These are phyloP conservation scores for Diachasma alloeum DNA, from an alignment of 1,140 invertebrate species.

Conservation along the genomic window DNA sequence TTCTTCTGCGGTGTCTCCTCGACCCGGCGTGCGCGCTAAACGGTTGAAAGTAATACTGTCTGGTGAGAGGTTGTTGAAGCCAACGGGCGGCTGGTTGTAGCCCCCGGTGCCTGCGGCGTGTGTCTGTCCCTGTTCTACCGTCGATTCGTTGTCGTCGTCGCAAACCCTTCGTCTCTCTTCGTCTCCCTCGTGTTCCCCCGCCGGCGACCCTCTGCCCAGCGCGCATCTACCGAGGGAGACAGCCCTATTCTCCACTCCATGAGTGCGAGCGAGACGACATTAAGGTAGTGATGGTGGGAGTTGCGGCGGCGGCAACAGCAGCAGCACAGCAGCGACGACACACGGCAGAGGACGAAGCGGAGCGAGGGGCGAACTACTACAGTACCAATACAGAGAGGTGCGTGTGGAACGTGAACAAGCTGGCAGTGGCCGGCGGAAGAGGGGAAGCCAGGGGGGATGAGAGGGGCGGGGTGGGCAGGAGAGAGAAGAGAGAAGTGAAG, in stretches of 20 bases:
- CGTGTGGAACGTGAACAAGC: slow-evolving; percentile 16
- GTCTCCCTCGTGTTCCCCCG: not conserved
- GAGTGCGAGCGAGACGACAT: no score
- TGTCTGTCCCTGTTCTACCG: slow-evolving; percentile 40
- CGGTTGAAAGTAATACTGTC: slow-evolving; percentile 60
- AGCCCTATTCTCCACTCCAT: not conserved
- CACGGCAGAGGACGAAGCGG: slow-evolving; percentile 1
- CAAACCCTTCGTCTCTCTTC: slow-evolving; percentile 1
- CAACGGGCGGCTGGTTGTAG: slow-evolving; percentile 39
- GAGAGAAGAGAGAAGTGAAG: not conserved
- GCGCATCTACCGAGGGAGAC: not conserved
- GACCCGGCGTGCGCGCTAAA: slow-evolving; percentile 43
- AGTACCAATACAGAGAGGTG: not conserved
- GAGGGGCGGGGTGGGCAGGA: slow-evolving; percentile 17
- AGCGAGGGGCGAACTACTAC: not conserved
- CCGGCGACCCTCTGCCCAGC: not conserved
- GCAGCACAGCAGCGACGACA: slow-evolving; percentile 16
- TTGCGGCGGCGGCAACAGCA: no score
- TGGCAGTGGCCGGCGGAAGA: slow-evolving; percentile 25
- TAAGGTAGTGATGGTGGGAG: no score
- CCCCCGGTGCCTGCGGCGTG: slow-evolving; percentile 33
- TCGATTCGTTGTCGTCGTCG: slow-evolving; percentile 42
- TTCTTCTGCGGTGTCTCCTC: not conserved
- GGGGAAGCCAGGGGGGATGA: slow-evolving; percentile 32
- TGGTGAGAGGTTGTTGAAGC: slow-evolving; percentile 58